phyloP scores from a whole-genome alignment of 2,888 invertebrate genomes.

The Hirtodrosophila cameraria region DNA sequence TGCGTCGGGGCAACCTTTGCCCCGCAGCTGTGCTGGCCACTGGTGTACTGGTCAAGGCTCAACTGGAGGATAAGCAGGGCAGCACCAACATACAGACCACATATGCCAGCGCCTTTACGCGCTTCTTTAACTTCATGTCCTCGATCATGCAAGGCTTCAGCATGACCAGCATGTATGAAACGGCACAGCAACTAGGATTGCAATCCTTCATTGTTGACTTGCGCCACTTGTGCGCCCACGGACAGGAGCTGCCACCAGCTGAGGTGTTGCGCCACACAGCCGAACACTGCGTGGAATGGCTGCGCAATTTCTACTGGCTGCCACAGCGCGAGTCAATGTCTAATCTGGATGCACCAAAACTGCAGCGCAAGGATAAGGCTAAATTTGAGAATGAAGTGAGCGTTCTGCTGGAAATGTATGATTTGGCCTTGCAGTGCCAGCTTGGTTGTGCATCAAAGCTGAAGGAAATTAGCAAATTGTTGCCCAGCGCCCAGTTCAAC shows the following conservation, averaged over 20 bases:
- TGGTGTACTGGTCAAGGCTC: slow-evolving; percentile 76
- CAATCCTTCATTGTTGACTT: slow-evolving; percentile 83
- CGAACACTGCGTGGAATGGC: slow-evolving; percentile 80
- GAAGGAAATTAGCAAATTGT: slow-evolving; percentile 65
- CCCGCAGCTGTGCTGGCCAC: slow-evolving; percentile 83
- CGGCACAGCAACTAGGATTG: slow-evolving; percentile 81
- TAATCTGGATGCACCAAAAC: slow-evolving; percentile 69
- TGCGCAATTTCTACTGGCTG: slow-evolving; percentile 82
- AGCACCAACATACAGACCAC: slow-evolving; percentile 64
- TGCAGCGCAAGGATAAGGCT: slow-evolving; percentile 70
- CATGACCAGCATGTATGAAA: slow-evolving; percentile 82
- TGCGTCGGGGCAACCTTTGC: slow-evolving; percentile 80
- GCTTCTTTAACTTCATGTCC: slow-evolving; percentile 84
- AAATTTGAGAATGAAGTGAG: slow-evolving; percentile 71
- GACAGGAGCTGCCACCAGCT: slow-evolving; percentile 79
- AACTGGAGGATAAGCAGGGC: slow-evolving; percentile 70
- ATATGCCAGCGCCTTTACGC: slow-evolving; percentile 82
- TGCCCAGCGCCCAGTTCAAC: slow-evolving; percentile 66
- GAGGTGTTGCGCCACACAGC: slow-evolving; percentile 76
- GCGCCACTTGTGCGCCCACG: slow-evolving; percentile 83
- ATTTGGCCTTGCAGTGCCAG: slow-evolving; percentile 72
- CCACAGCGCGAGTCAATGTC: slow-evolving; percentile 69
- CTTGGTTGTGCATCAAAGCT: slow-evolving; percentile 66
- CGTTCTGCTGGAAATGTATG: slow-evolving; percentile 73
- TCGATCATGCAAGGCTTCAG: slow-evolving; percentile 81